Evolutionary conservation across 2,797 vertebrate genomes (phyloP), one percentile per base, ranked within the genome.

Genomic region (Chaetophractus vellerosus): DNA sequence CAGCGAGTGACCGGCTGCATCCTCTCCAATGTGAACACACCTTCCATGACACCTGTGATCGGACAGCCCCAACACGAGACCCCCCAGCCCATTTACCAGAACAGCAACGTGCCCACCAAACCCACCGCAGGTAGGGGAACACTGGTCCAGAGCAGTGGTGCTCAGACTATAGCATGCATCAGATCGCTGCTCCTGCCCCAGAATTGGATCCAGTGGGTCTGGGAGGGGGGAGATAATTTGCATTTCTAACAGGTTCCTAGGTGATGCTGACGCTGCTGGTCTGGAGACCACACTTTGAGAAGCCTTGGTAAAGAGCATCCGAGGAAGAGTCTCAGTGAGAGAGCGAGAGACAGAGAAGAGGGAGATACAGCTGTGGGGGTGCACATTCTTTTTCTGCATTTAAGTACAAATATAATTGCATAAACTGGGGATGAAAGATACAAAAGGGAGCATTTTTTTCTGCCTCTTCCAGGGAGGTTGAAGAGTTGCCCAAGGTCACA

Each of bases 1-100:
- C 97, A 99, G 99, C 99, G 99, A 98, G 99, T 99, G 98, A 99
- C 99, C 9, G 99, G 99, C 93, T 99, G 99, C 90, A 99, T 99
- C 97, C 99, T 99, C 90, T 99, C 99, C 95, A 99, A 99, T 0
- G 99, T 99, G 97, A 99, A 99, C 98, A 99, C 99, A 0, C 99
- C 99, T 0, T 99, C 99, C 48, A 98, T 99, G 69, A 99, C 99
- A 19, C 99, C 99, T 0, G 99, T 99, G 98, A 99, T 99, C 2
- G 99, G 99, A 93, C 99, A 99, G 98, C 99, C 99, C 23, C 99
- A 99, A 96, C 99, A 99, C 0, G 98, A 99, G 97, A 98, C 98
- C 66, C 98, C 99, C 3, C 98, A 99, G 55, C 98, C 99, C 93
- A 99, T 99, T 97, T 99, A 99, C 97, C 99, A 99, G 98, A 99